Evolutionary conservation across 64 coral and sea anemone species (phyloP).

Genomic region (Pachyseris speciosa): DNA sequence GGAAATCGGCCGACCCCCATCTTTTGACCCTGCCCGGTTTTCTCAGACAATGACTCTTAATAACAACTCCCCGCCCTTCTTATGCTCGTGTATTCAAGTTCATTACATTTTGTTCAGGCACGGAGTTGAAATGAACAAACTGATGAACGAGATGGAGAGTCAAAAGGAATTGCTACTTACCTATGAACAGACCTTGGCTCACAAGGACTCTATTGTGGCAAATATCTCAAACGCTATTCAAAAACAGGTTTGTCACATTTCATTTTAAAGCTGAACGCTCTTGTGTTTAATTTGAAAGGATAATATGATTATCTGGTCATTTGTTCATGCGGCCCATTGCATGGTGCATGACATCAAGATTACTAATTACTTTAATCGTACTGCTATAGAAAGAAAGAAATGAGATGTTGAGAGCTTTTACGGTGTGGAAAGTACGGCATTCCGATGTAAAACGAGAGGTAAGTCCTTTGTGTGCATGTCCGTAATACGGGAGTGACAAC

Average conservation of each 20-base stretch:
- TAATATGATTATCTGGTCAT: no score
- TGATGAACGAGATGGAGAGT: slow-evolving; percentile 93
- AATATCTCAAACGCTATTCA: slow-evolving; percentile 94
- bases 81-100: background rate
- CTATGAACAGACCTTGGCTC: slow-evolving; percentile 85
- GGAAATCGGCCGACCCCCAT: no score
- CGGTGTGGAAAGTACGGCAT: slow-evolving; percentile 89
- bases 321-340: no score
- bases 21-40: no score
- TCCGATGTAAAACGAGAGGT: slow-evolving; percentile 93
- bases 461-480: background rate
- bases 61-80: background rate
- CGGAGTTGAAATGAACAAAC: slow-evolving; percentile 86
- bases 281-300: no score
- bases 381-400: slow-evolving; percentile 81
- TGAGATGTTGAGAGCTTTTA: slow-evolving; percentile 85
- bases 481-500: no score
- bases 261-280: background rate
- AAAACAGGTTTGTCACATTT: slow-evolving; percentile 74
- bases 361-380: background rate
- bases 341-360: no score
- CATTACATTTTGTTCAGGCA: slow-evolving; percentile 54
- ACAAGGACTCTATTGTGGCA: slow-evolving; percentile 91
- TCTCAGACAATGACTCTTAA: no score
- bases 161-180: slow-evolving; percentile 93